Conservation (phyloP, 2,888 invertebrate genomes). For the Tetramorium bicarinatum region DNA sequence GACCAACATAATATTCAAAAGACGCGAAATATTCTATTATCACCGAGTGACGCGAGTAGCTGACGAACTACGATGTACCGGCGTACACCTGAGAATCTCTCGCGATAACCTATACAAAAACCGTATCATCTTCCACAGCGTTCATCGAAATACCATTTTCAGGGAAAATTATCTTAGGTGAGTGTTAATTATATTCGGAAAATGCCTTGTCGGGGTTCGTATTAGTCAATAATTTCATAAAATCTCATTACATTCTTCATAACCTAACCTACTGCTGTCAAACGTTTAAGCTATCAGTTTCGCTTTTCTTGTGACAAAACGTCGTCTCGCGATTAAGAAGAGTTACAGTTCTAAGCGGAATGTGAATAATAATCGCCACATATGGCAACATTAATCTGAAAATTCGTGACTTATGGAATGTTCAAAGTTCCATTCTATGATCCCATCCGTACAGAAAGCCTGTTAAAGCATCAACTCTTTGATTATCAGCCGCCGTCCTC, state of each 20-base stretch:
- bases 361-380: background rate
- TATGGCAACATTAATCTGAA: slow-evolving; percentile 1
- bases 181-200: background rate
- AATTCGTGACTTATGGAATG: background rate
- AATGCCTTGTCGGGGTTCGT: background rate
- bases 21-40: background rate
- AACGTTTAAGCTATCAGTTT: background rate
- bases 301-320: slow-evolving; percentile 7
- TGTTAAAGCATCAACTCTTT: background rate
- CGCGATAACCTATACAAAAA: slow-evolving; percentile 38
- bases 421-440: background rate
- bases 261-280: slow-evolving; percentile 47
- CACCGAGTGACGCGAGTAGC: background rate
- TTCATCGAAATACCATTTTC: background rate
- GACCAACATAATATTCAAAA: background rate
- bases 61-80: slow-evolving; percentile 63
- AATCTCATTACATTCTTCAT: background rate
- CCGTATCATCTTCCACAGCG: background rate
- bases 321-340: too few relatives aligned
- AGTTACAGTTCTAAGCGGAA: background rate
- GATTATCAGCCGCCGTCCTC: background rate
- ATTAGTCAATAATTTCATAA: slow-evolving; percentile 22
- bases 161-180: background rate
- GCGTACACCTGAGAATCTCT: slow-evolving; percentile 62
- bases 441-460: background rate